Evolutionary conservation across 2,113 vertebrate species (phyloP), one percentile per base, ranked within the genome.

Genomic region (Puntigrus tetrazona): DNA sequence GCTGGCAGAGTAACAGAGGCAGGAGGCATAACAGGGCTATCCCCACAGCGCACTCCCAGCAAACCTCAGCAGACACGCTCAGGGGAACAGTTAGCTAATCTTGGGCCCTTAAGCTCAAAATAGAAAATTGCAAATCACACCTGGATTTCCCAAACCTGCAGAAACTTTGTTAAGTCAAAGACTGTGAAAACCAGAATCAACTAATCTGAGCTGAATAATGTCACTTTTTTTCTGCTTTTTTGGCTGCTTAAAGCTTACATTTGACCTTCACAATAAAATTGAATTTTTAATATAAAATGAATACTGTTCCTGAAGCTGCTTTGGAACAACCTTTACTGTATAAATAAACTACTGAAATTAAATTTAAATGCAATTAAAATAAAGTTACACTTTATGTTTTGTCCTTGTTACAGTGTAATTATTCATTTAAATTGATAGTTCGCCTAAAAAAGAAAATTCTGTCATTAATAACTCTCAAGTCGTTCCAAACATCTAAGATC

Each of bases 51-150:
- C 61, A 45, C 78, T 80, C n/a, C 18, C 52, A 74, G 45, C 27
- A 59, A 78, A 25, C 27, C 78, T 29, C 10, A 65, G 27, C 61
- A 65, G 59, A 31, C 27, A 80, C 9, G 8, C 73, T 65, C 59
- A 45, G 9, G 59, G 78, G 78, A 80, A 65, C 59, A 47, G 59
- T 80, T 80, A 4, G 59, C 27, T 22, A 65, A 80, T 79, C 57
- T 45, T 3, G 8, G 59, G 8, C 59, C 47, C 78, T 43, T 11
- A 14, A 77, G 1, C n/a, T 36, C n/a, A 45, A 63, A 78, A 47
- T 41, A 65, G 25, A 78, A 65, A 43, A 63, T 14, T 29, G n/a
- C 55, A 29, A 27, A 27, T 79, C 34, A 29, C 38, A 79, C 57
- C 36, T 63, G 57, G 57, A 29, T 45, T 65, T 45, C 25, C 34